Percentiles rank a stretch among this genome's conserved stretches.
phyloP scores from a whole-genome alignment of 2,888 invertebrate species.

The Papilio protenor region DNA sequence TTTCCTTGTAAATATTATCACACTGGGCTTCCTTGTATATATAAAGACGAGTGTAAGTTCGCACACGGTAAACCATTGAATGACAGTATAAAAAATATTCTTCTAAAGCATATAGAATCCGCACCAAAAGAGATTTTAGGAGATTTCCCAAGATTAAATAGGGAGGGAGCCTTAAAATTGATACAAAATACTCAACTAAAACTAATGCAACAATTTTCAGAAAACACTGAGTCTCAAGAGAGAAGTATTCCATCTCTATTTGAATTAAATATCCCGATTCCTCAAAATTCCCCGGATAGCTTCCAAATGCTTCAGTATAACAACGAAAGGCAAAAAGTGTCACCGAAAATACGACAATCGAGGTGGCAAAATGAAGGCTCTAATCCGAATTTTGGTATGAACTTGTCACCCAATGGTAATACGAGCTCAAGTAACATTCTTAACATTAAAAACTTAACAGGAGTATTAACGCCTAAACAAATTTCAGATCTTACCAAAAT shows the following conservation, averaged over 20 bases:
- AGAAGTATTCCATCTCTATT: conserved; percentile 77
- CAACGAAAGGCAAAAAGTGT: conserved; percentile 72
- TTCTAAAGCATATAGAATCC: conserved; percentile 92
- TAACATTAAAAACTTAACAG: conserved; percentile 84
- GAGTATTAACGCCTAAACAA: conserved; percentile 83
- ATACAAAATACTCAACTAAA: conserved; percentile 76
- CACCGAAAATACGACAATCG: conserved; percentile 79
- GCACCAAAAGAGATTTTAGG: conserved; percentile 96
- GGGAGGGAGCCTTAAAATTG: conserved; percentile 89
- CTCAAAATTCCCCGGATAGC: conserved; percentile 63
- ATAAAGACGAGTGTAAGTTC: conserved; percentile 95
- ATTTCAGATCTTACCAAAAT: conserved; percentile 84
- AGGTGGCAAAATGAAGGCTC: conserved; percentile 79
- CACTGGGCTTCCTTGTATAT: conserved; percentile 93
- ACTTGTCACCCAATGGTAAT: conserved; percentile 64
- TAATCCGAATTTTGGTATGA: conserved; percentile 64
- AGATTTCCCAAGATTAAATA: conserved; percentile 92
- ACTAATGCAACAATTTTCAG: conserved; percentile 75
- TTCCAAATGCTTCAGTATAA: conserved; percentile 64
- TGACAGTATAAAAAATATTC: conserved; percentile 88
- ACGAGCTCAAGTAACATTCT: conserved; percentile 71
- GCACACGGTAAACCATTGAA: conserved; percentile 95
- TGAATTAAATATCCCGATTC: conserved; percentile 77
- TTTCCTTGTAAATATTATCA: conserved; percentile 99
- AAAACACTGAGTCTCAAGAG: conserved; percentile 65